Base-by-base conservation (phyloP, 2,113 vertebrate species). In the Pelecanus crispus region DNA sequence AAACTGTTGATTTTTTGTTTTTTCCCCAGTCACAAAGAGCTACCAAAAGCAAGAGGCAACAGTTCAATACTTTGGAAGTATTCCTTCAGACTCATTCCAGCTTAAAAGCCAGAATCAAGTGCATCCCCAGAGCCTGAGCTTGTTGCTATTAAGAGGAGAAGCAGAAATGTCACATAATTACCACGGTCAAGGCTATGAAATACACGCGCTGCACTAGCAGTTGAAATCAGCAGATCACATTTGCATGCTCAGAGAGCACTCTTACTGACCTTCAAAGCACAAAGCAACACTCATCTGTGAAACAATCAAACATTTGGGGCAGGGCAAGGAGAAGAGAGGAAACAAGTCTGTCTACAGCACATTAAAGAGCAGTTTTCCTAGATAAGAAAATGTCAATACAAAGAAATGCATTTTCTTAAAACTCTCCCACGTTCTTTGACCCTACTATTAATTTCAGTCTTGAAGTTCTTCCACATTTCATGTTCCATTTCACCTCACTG, bases 231-330 rank as follows among this genome's bases (percentile, higher is more conserved):
- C 55, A 92, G 45, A 59, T 68, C 62, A 42, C 32, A 66, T 31
- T 26, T 63, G 29, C 50, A 31, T 40, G 83, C 63, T 36, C 56
- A 28, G 65, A 80, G 20, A 68, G 28, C 9, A 40, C 11, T 52
- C 66, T 36, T 81, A 45, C 88, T 73, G 74, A 88, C 85, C 63
- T 90, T 80, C 88, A 86, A 70, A 75, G 77, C 45, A 77, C 32
- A 56, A 17, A 80, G 36, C 16, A 59, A 62, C 0, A 0, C 13
- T 63, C 7, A 50, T 25, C 32, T 55, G 20, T 6, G 29, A 56
- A 68, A 52, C 67, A 68, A 65, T 3, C 34, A 53, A 11, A 32
- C 1, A 2, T 21, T 49, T 77, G 56, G 49, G 58, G 61, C 77
- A 29, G 29, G 52, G 32, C 29, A 59, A 36, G 32, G 32, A 32